Conservation (phyloP, 1,140 invertebrate species). For the Maconellicoccus hirsutus region DNA sequence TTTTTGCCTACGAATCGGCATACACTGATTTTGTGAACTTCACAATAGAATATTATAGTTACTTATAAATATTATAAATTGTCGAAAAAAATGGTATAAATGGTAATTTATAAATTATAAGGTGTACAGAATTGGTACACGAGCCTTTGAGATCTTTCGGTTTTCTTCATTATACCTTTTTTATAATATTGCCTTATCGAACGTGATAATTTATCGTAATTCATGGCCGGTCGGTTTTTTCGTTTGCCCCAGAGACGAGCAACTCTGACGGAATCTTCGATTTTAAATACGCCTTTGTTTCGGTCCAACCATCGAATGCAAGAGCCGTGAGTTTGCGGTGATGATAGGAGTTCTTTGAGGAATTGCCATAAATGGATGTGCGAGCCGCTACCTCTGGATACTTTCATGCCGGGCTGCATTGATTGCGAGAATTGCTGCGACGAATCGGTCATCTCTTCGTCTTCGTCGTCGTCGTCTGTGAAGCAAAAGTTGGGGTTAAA, state of each 20-base stretch:
- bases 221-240: constrained; percentile 98
- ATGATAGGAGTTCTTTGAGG: constrained; percentile 83
- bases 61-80: background rate
- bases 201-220: constrained; percentile 96
- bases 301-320: constrained; percentile 96
- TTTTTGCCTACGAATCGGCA: constrained; percentile 11
- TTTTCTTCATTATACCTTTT: constrained; percentile 99
- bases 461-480: background rate
- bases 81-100: background rate
- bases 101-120: constrained; percentile 59
- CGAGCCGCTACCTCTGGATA: constrained; percentile 3
- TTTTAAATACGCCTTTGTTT: constrained; percentile 92
- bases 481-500: background rate
- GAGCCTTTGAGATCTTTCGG: constrained; percentile 89
- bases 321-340: constrained; percentile 72
- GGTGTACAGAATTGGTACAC: constrained; percentile 98
- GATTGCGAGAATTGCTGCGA: background rate
- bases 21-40: background rate
- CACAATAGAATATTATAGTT: too few relatives aligned
- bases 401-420: background rate
- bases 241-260: constrained; percentile 91
- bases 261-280: constrained; percentile 93
- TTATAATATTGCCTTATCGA: constrained; percentile 99
- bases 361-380: constrained; percentile 99
- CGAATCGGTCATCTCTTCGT: constrained; percentile 13